A percentile compares a stretch with the other conserved stretches of the same genome.
phyloP scores from a whole-genome alignment of 2,888 invertebrate species.

The Octonoba sinensis region DNA sequence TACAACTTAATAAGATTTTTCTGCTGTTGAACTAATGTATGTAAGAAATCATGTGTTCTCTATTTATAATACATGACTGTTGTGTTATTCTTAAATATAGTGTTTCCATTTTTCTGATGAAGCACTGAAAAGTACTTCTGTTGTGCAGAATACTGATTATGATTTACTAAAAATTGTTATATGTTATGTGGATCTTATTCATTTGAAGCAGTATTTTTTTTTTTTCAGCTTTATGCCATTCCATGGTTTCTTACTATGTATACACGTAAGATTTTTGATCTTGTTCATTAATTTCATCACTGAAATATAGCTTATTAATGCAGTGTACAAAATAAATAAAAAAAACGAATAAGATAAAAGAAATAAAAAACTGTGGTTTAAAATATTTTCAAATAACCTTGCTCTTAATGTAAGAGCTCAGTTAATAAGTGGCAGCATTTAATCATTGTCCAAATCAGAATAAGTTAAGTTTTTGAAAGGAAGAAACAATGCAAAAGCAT shows the following conservation, averaged over 20 bases:
- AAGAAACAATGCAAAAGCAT: neutral
- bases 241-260: constrained; percentile 99
- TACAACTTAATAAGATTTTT: no score
- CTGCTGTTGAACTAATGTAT: no score
- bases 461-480: no score
- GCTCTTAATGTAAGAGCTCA: neutral
- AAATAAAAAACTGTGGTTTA: no score
- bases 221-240: constrained; percentile 86
- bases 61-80: no score
- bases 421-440: neutral
- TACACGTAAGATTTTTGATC: constrained; percentile 82
- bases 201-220: constrained; percentile 23
- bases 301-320: neutral
- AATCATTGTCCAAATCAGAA: neutral
- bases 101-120: no score
- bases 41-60: no score
- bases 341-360: no score
- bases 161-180: neutral
- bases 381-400: neutral
- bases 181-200: neutral
- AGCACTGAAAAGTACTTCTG: no score
- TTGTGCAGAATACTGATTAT: no score
- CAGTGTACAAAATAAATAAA: no score
- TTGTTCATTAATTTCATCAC: neutral
- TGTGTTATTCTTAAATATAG: no score